phyloP scores from a whole-genome alignment of 2,888 invertebrate genomes.

The Steromphala cineraria region DNA sequence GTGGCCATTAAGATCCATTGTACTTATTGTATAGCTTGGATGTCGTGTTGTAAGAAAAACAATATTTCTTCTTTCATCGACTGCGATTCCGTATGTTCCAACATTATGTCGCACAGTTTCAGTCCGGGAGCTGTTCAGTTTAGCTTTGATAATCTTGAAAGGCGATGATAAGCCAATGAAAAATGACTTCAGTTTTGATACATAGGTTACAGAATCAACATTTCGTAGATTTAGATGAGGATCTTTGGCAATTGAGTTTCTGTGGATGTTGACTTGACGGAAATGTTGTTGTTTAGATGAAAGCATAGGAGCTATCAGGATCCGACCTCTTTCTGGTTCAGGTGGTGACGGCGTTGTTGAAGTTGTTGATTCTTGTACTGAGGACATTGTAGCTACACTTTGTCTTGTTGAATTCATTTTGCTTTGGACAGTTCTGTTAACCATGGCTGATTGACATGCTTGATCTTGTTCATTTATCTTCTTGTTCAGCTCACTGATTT shows the following conservation, averaged over 20 bases:
- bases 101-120: not conserved
- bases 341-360: too few relatives aligned
- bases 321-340: not conserved
- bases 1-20: not conserved
- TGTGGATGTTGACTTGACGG: not conserved
- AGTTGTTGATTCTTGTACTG: too few relatives aligned
- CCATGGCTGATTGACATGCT: too few relatives aligned
- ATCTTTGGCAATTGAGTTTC: not conserved
- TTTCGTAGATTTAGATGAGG: not conserved
- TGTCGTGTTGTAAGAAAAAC: not conserved
- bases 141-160: not conserved
- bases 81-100: not conserved
- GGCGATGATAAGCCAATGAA: not conserved
- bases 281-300: not conserved
- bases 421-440: too few relatives aligned
- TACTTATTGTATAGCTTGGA: not conserved
- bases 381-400: too few relatives aligned
- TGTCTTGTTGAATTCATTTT: too few relatives aligned
- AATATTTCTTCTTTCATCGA: not conserved
- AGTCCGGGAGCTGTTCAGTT: not conserved
- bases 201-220: not conserved
- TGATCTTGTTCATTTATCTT: too few relatives aligned
- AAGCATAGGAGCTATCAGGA: not conserved
- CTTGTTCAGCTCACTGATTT: too few relatives aligned
- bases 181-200: not conserved